Conservation (phyloP, 1,140 invertebrate species). For the Chymomyza costata region DNA sequence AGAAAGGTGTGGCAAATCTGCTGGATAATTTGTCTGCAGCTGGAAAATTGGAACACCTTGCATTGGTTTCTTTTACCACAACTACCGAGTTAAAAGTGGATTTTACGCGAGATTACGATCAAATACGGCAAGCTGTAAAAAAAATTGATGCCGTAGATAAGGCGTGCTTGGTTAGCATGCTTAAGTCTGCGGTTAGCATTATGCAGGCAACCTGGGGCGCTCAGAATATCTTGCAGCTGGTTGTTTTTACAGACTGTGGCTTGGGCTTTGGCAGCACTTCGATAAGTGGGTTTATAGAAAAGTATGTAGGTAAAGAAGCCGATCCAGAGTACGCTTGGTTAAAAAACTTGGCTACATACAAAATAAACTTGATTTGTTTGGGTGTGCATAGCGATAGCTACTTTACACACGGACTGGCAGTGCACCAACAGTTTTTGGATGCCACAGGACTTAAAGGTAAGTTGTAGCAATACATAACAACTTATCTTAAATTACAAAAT, state of each 20-base stretch:
- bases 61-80: constrained; percentile 91
- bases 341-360: constrained; percentile 85
- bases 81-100: constrained; percentile 79
- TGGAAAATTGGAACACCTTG: constrained; percentile 92
- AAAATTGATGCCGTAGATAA: constrained; percentile 68
- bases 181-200: constrained; percentile 51
- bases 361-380: constrained; percentile 85
- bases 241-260: constrained; percentile 69
- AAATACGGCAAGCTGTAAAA: constrained; percentile 64
- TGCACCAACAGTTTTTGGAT: constrained; percentile 66
- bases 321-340: constrained; percentile 78
- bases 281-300: constrained; percentile 44
- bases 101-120: constrained; percentile 71
- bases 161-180: constrained; percentile 50
- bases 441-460: constrained; percentile 49
- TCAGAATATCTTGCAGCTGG: constrained; percentile 61
- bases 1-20: constrained; percentile 88
- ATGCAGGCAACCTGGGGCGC: constrained; percentile 60
- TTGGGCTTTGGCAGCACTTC: constrained; percentile 67
- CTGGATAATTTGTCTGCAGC: constrained; percentile 88
- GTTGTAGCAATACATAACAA: too few relatives aligned
- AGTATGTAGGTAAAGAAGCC: constrained; percentile 29
- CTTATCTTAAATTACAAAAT: too few relatives aligned
- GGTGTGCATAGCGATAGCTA: constrained; percentile 76
- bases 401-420: constrained; percentile 67